Percentiles rank a stretch among this genome's conserved stretches.
phyloP scores from a whole-genome alignment of 1,140 invertebrate genomes.

The Metopolophium dirhodum region DNA sequence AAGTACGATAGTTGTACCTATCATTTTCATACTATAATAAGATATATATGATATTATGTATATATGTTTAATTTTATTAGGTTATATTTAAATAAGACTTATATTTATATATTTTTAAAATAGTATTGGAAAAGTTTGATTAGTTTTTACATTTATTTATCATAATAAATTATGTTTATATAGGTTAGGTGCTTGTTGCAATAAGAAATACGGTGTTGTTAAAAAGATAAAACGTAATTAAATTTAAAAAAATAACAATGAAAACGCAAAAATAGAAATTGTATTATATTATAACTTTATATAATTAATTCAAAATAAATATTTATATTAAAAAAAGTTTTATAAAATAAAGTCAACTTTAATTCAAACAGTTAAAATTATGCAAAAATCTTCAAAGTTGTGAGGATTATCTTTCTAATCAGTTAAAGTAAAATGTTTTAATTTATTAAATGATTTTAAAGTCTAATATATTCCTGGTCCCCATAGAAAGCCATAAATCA shows the following conservation, averaged over 20 bases:
- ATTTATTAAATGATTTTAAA: constrained; percentile 3
- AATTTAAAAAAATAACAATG: no score
- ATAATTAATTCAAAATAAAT: neutral
- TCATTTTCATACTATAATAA: neutral
- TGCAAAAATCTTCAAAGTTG: neutral
- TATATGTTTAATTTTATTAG: neutral
- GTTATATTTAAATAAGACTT: neutral
- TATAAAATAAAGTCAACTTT: neutral
- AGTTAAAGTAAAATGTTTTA: neutral
- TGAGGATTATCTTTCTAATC: neutral
- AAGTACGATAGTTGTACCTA: neutral
- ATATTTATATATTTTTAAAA: neutral
- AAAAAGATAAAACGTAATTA: no score
- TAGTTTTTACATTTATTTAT: neutral
- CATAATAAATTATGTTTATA: neutral
- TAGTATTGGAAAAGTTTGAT: neutral
- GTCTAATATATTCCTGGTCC: neutral
- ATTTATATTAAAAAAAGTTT: neutral
- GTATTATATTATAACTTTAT: neutral
- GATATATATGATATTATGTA: neutral
- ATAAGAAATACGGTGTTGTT: neutral
- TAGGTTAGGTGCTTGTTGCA: neutral
- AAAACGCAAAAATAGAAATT: no score
- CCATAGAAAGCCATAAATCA: neutral
- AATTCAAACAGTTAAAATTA: neutral